Base-by-base conservation (phyloP, 2,797 vertebrate genomes). In the Alosa sapidissima region DNA sequence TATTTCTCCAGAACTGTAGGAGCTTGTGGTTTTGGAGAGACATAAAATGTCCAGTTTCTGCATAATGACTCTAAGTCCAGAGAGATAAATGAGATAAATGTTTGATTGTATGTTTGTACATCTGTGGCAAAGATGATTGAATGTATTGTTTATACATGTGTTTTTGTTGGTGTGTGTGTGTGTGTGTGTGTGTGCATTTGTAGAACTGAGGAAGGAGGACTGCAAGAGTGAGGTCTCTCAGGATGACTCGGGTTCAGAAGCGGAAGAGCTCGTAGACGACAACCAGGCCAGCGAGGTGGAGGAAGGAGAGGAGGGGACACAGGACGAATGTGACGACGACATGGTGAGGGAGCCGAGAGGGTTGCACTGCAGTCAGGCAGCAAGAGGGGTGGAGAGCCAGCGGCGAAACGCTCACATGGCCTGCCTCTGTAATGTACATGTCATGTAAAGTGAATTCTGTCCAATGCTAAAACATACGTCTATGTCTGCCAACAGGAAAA, bases 121-220 rank as follows among this genome's bases (percentile, higher is more conserved):
- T 51, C 11, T 51, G 49, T 9, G 8, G 6, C 8, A 51, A 51
- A 6, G 10, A 65, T 24, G n/a, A 65, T 24, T 24, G 6, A 65
- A 24, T 28, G 60, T 65, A 65, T 24, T n/a, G 21, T 84, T 9
- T 82, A 8, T 81, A 24, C 62, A 48, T 60, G 60, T 87, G 60
- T 81, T 21, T 83, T 9, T 83, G 58, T 81, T 68, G 68, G 41
- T 33, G 52, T 82, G 81, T 86, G 45, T 82, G 65, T 87, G 86
- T 72, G 33, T 87, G 54, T 83, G 48, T 55, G 68, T 75, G 52
- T 48, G 51, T 75, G 28, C 83, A 24, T 28, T 9, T 87, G 91
- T 95, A 95, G 95, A 95, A 82, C 91, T 95, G 88, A 95, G 96
- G 93, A 97, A 97, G 89, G 97, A 97, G 5, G 92, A 94, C 84